Base-by-base conservation (phyloP, 2,797 vertebrate species). In the Gobionotothen gibberifrons region DNA sequence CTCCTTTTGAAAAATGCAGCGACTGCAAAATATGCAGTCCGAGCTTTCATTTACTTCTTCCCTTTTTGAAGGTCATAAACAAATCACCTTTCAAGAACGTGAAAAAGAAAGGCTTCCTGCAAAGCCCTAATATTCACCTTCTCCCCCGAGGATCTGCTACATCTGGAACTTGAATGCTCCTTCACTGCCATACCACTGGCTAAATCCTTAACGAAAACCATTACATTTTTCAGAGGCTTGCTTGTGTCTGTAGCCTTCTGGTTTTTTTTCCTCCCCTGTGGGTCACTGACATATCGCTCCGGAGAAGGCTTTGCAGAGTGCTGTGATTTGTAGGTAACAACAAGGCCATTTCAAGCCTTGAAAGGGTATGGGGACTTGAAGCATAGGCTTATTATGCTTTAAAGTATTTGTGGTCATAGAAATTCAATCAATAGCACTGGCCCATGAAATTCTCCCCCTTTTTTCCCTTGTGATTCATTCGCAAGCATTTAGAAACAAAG, bases 341-440 rank as follows among this genome's bases (percentile, higher is more conserved):
- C 85, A 91, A 93, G 88, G 88, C 92, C 90, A 93, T 93, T 92
- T 88, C 87, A 83, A 85, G 82, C 83, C 87, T 85, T 90, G 88
- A 91, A 89, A 87, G 85, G 84, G 76, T 90, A 79, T 71, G 55
- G 82, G 83, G 88, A 84, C 87, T 92, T 93, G 90, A 93, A 90
- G 72, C 90, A 92, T 86, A 71, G 89, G 89, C 91, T 94, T 93
- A 92, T 94, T 93, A 93, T 89, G 71, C 87, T 92, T 85, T 90
- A 85, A 92, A 90, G 89, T 94, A 93, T 95, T 93, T 93, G 93
- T 89, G 92, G 88, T 90, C 88, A 93, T 93, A 92, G 89, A 90
- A 93, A 92, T 84, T 79, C 88, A 93, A 94, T 93, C 93, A 91
- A 93, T 93, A 90, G 81, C 80, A 72, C 69, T 75, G 80, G 54